A percentile compares a stretch with the other conserved stretches of the same genome.
Evolutionary conservation across 2,113 vertebrate species (phyloP).

Genomic region (Choloepus hoffmanni): DNA sequence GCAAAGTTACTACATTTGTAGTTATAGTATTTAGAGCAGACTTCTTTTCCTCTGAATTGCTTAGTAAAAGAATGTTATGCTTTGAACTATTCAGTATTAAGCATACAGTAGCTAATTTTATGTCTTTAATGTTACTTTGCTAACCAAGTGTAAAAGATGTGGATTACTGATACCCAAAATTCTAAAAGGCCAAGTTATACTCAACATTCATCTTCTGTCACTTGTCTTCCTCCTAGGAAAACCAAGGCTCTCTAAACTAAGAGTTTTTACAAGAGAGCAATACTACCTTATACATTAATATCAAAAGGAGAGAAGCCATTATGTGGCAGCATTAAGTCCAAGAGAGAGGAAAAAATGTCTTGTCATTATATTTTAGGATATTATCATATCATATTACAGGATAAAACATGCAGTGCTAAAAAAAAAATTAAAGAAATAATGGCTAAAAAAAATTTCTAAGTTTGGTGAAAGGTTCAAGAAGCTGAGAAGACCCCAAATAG

Average conservation of each 20-base stretch:
- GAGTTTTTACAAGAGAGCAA: background rate
- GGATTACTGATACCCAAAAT: background rate
- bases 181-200: background rate
- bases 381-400: background rate
- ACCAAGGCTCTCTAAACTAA: background rate
- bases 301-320: background rate
- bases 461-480: slow-evolving; percentile 16
- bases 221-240: background rate
- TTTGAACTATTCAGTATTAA: background rate
- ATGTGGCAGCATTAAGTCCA: background rate
- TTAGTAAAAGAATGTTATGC: background rate
- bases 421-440: background rate
- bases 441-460: background rate
- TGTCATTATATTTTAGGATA: background rate
- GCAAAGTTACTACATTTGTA: background rate
- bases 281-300: background rate
- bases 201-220: background rate
- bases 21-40: background rate
- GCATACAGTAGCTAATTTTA: background rate
- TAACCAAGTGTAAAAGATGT: background rate
- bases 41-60: background rate
- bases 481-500: background rate
- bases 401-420: background rate
- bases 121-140: background rate
- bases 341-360: background rate